Evolutionary conservation across 2,797 vertebrate genomes (phyloP), one percentile per base, ranked within the genome.

Genomic region (Adrianichthys oophorus): DNA sequence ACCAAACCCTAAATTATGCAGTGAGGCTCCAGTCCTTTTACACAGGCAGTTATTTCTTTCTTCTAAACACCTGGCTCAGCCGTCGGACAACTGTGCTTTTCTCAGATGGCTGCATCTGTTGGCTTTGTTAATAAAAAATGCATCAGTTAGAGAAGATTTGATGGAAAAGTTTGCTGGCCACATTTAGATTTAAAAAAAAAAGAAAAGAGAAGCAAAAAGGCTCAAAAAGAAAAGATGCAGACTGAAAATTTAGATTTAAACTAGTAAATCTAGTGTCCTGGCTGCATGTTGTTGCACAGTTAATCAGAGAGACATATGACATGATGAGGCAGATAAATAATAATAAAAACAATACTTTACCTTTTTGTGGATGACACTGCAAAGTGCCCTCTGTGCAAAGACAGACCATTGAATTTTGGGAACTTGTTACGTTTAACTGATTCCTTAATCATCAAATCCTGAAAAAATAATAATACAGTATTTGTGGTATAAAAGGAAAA

Each of bases 41-140:
- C 12, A 7, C 5, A 12, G 69, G 44, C 32, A n/a, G 12, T 17
- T 61, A 67, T 78, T 76, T 85, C 62, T 62, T 78, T 41, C 51
- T 76, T 52, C 50, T 86, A 75, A 90, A 85, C 65, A 90, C 65
- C 62, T 85, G 66, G 74, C 79, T 87, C 18, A 89, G 12, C 7
- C 73, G 68, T 54, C 56, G 70, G 1, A 68, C 68, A 23, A 65
- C 1, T 0, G 52, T 48, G 51, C 29, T 80, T 60, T 52, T 85
- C 69, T 80, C 76, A 56, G 66, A 62, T 46, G 72, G 23, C 65
- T 75, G 80, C 70, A 21, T 83, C 77, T 82, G 62, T 68, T 82
- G 76, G 73, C 88, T 90, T 74, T 19, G 42, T 5, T 48, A 52
- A 84, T 66, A 56, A 78, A 80, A 82, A 53, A 79, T 52, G 37